These are phyloP conservation scores for Anisognathus igniventris DNA, from an alignment of 2,797 vertebrate genomes.

Conservation along the genomic window DNA sequence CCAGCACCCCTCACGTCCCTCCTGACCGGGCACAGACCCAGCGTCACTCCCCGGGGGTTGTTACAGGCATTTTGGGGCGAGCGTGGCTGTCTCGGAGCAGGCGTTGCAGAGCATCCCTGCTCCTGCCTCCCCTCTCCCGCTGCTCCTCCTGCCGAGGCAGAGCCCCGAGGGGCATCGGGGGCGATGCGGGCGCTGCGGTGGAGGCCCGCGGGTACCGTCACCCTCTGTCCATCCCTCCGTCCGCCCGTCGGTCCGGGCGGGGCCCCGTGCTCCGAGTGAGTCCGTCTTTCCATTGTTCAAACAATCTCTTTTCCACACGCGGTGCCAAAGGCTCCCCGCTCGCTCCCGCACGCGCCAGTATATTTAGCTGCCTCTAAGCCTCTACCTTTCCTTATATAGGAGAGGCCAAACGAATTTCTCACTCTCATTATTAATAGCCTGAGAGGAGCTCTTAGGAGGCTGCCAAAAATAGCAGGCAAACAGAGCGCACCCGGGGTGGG, in stretches of 20 bases:
- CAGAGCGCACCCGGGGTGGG: slow-evolving; percentile 29
- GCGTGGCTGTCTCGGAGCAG: neutral
- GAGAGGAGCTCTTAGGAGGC: slow-evolving; percentile 54
- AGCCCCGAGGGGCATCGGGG: neutral
- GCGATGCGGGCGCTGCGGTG: rapidly evolving
- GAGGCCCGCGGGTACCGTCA: rapidly evolving
- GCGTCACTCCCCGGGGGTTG: rapidly evolving
- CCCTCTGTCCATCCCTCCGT: neutral
- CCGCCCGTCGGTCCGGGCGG: neutral
- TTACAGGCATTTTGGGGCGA: neutral
- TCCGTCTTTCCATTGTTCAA: slow-evolving; percentile 58
- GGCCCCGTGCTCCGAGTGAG: neutral
- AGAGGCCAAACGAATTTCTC: slow-evolving; percentile 70
- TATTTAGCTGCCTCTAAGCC: slow-evolving; percentile 61
- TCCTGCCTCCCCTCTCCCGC: neutral
- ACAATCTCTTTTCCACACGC: slow-evolving; percentile 62
- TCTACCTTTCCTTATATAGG: slow-evolving; percentile 76
- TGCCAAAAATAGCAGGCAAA: slow-evolving; percentile 72
- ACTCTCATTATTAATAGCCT: slow-evolving; percentile 70
- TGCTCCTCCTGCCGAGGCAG: neutral
- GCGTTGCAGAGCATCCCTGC: neutral
- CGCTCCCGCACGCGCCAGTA: slow-evolving; percentile 32
- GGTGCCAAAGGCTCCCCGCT: slow-evolving; percentile 53
- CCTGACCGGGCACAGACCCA: neutral
- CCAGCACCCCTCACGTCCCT: neutral